Evolutionary conservation across 2,888 invertebrate genomes (phyloP), one percentile per base, ranked within the genome.

Genomic region (Crepidodera aurea): DNA sequence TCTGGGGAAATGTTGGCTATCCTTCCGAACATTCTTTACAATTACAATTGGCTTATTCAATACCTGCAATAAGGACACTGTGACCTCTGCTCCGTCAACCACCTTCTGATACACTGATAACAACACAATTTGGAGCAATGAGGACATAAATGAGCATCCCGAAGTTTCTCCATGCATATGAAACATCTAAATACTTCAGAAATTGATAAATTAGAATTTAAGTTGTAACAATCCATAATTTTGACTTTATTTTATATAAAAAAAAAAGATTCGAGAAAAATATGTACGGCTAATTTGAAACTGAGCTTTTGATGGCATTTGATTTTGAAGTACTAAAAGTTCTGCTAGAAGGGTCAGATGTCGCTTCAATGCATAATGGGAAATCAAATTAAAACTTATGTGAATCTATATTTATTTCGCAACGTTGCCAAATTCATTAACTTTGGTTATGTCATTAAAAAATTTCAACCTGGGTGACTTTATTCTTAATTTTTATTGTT

Each of bases 71-170:
- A 96, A 19, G 96, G 96, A 81, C 96, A 96, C 79, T 96, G 94
- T 48, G 94, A 91, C 73, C 95, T 84, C 81, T 94, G 94, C 79
- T 96, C 95, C 10, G 94, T 94, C 72, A 96, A 82, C 96, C 96
- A 96, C 71, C 95, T 85, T 77, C 93, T 85, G 71, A 96, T 95
- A 79, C 96, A 96, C 12, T 90, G 86, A 78, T 93, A 95, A 82
- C 96, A 96, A 81, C 96, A 96, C 53, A 96, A 84, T 83, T 96
- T 96, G 67, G 94, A 95, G 80, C 96, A 96, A 80, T 96, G 95
- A 6, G 96, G 96, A 81, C 96, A 96, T 44, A 96, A 85, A 81
- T 95, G 93, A 42, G 96, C 96, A 83, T 96, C 95, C 75, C 92
- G 88, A 77, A 96, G 84, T 82, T 94, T 94, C 85, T 96, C 96